Evolutionary conservation across 2,113 vertebrate genomes (phyloP), one percentile per base, ranked within the genome.

Genomic region (Antennarius striatus): DNA sequence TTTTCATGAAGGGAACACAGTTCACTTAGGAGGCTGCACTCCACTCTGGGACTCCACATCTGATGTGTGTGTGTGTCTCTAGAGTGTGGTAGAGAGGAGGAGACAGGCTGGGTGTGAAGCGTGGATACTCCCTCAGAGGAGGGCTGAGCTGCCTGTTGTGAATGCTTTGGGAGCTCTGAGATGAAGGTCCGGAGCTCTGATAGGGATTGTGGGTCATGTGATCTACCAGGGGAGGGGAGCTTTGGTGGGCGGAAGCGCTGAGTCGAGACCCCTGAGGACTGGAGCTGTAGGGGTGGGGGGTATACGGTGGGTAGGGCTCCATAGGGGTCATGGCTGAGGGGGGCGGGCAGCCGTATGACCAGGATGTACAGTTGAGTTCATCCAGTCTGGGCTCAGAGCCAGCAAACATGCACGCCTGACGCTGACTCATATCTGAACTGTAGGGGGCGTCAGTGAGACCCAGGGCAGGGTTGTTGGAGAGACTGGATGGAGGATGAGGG

Each of bases 371-470:
- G 89, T 89, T 94, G 85, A 96, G 94, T 80, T 98, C 95, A 75
- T 97, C 96, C 63, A 98, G 88, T 91, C 94, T 93, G 86, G 94
- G 86, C 83, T 95, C 94, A 0, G 95, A 91, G 82, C 94, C 93
- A 53, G 96, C 96, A 3, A 96, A 98, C 96, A 98, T 98, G 88
- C 96, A 98, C 4, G 96, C 96, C 89, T 98, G 96, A 56, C 96
- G 94, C 81, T 96, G 95, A 54, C 95, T 95, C 3, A 94, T 93
- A 74, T 98, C 96, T 89, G 95, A 95, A 91, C 94, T 91, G 90
- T 95, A 97, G 6, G 94, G 90, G 70, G 94, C 86, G 77, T 89
- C 82, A n/a, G 89, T 86, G 85, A 94, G 93, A 52, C 90, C 91
- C 83, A 92, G 92, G 81, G 92, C 92, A 75, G 93, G 93, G 52